Evolutionary conservation across 2,797 vertebrate genomes (phyloP), one percentile per base, ranked within the genome.

Genomic region (Molossus alvarezi): DNA sequence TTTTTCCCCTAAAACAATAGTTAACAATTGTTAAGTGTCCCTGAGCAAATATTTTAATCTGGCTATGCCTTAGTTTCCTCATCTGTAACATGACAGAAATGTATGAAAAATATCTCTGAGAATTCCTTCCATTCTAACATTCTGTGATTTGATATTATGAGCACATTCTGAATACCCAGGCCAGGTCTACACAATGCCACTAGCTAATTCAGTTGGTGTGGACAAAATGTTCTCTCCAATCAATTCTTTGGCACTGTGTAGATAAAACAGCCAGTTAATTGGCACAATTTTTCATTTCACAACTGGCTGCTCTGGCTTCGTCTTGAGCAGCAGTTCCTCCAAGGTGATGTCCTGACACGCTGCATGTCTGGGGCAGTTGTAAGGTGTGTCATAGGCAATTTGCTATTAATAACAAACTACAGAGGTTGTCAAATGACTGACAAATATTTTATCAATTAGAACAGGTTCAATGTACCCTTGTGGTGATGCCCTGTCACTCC

Each of bases 221-320:
- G 65, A 97, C 96, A 95, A 86, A 73, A 95, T 88, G 96, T 96
- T 95, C 97, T 88, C 76, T 90, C 75, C 87, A 41, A 97, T 94
- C 88, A 33, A 77, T 97, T 94, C 90, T 90, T 93, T 94, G 69
- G 85, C 95, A 29, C n/a, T 1, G 25, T 25, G 9, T 13, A 2
- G 51, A 58, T 86, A 76, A 92, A 96, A 91, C 84, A 80, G 76
- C 58, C 64, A 55, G 91, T 80, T 87, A 69, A 84, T 57, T 94
- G 95, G 90, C 86, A 90, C 18, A 8, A 14, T 57, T 64, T 89
- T 95, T 93, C 89, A 79, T 97, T 97, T 96, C 96, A 93, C 89
- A 97, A 88, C 86, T n/a, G 57, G 76, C 37, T n/a, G 55, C 48
- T n/a, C 83, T 67, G 85, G 67, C 45, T 29, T 75, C 55, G 0